These are phyloP conservation scores for Amblyraja radiata DNA, from an alignment of 2,797 vertebrate genomes.

Conservation along the genomic window DNA sequence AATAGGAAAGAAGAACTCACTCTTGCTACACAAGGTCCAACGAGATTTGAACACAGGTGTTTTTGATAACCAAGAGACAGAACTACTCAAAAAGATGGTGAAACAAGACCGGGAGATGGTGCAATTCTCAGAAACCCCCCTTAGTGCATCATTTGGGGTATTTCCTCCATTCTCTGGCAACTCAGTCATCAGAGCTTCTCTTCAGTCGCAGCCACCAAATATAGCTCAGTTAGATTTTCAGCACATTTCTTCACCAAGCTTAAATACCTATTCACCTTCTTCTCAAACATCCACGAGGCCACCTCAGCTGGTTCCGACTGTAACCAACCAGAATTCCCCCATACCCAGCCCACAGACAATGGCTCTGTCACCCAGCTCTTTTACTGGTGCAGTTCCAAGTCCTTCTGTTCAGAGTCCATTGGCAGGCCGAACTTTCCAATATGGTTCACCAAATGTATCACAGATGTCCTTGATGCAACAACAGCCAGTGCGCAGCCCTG, in stretches of 20 bases:
- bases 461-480: conserved; percentile 86
- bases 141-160: conserved; percentile 69
- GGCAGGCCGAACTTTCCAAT: conserved; percentile 87
- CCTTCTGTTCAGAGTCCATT: conserved; percentile 85
- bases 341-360: conserved; percentile 67
- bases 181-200: conserved; percentile 82
- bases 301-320: conserved; percentile 68
- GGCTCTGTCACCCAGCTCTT: conserved; percentile 85
- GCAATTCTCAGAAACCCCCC: conserved; percentile 75
- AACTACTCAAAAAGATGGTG: conserved; percentile 98
- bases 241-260: conserved; percentile 71
- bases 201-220: conserved; percentile 61
- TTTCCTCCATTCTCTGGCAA: conserved; percentile 75
- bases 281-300: conserved; percentile 70
- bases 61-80: conserved; percentile 98
- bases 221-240: conserved; percentile 63
- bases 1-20: conserved; percentile 95
- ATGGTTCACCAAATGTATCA: conserved; percentile 79
- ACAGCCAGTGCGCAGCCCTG: conserved; percentile 62
- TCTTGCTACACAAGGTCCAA: conserved; percentile 97
- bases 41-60: conserved; percentile 97
- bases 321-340: conserved; percentile 71
- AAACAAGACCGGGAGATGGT: conserved; percentile 98
- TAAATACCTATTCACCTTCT: conserved; percentile 66
- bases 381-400: conserved; percentile 78